Evolutionary conservation across 2,797 vertebrate species (phyloP).

Genomic region (Malacoctenus gilli): DNA sequence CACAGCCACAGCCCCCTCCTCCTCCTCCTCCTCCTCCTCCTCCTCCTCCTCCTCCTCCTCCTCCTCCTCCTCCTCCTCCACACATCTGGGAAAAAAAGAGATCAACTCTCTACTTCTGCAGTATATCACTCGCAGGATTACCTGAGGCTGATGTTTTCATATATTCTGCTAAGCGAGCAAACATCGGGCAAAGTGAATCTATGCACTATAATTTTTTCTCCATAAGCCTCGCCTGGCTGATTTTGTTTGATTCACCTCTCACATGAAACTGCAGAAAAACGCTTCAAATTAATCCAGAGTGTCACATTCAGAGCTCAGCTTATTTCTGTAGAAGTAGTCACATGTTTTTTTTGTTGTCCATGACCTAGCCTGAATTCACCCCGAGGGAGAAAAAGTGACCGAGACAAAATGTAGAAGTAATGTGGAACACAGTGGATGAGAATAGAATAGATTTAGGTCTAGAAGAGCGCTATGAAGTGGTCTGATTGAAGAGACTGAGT

Average conservation of each 20-base stretch:
- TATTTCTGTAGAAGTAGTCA: slow-evolving; percentile 18
- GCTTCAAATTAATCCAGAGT: slow-evolving; percentile 48
- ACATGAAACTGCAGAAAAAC: slow-evolving; percentile 31
- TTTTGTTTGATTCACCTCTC: slow-evolving; percentile 13
- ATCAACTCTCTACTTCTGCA: background rate
- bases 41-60: slow-evolving; percentile 6
- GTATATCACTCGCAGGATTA: background rate
- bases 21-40: background rate
- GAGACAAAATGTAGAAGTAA: background rate
- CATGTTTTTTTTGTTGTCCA: slow-evolving; percentile 3
- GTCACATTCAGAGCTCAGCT: slow-evolving; percentile 34
- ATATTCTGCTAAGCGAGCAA: slow-evolving; percentile 6
- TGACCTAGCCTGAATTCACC: background rate
- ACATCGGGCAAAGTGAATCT: slow-evolving; percentile 7
- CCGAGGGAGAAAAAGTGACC: too few relatives aligned
- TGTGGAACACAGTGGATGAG: too few relatives aligned
- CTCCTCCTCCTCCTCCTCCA: background rate
- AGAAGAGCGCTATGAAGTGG: too few relatives aligned
- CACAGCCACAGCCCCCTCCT: slow-evolving; percentile 9
- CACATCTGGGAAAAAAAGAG: background rate
- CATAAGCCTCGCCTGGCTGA: slow-evolving; percentile 14
- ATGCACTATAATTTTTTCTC: slow-evolving; percentile 17
- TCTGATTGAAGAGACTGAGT: too few relatives aligned
- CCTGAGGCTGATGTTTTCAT: background rate
- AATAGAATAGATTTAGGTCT: too few relatives aligned